Percentiles rank a stretch among this genome's conserved stretches.
phyloP scores from a whole-genome alignment of 2,113 vertebrate species.

The Egretta garzetta region DNA sequence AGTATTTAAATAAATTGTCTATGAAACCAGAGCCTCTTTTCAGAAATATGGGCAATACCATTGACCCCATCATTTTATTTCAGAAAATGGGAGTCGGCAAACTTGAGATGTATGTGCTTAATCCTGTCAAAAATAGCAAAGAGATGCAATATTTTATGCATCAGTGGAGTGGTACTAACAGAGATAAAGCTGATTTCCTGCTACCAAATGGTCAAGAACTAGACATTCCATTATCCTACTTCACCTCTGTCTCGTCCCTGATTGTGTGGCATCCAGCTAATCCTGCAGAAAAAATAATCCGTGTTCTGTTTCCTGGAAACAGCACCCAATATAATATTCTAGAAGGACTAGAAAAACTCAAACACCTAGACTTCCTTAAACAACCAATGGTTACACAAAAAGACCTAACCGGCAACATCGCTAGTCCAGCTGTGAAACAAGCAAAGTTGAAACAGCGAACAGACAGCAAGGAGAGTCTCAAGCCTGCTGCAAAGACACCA shows the following conservation, averaged over 20 bases:
- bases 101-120: slow-evolving; percentile 96
- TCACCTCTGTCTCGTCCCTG: slow-evolving; percentile 92
- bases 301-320: too few species aligned
- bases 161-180: slow-evolving; percentile 91
- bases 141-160: slow-evolving; percentile 96
- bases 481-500: too few species aligned
- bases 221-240: slow-evolving; percentile 88
- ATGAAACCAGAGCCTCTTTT: slow-evolving; percentile 90
- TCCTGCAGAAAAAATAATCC: slow-evolving; percentile 46
- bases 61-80: slow-evolving; percentile 92
- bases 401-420: too few species aligned
- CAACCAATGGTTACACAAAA: too few species aligned
- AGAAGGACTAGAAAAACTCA: too few species aligned
- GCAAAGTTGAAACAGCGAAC: too few species aligned
- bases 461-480: too few species aligned
- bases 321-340: too few species aligned
- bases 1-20: slow-evolving; percentile 90
- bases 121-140: slow-evolving; percentile 92
- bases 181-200: slow-evolving; percentile 85
- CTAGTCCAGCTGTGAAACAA: too few species aligned
- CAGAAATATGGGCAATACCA: slow-evolving; percentile 83
- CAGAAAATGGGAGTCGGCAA: slow-evolving; percentile 98
- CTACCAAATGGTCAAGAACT: slow-evolving; percentile 89
- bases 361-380: too few species aligned
- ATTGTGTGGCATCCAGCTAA: slow-evolving; percentile 98